phyloP scores from a whole-genome alignment of 2,113 vertebrate genomes.

The Lophochroa leadbeateri region DNA sequence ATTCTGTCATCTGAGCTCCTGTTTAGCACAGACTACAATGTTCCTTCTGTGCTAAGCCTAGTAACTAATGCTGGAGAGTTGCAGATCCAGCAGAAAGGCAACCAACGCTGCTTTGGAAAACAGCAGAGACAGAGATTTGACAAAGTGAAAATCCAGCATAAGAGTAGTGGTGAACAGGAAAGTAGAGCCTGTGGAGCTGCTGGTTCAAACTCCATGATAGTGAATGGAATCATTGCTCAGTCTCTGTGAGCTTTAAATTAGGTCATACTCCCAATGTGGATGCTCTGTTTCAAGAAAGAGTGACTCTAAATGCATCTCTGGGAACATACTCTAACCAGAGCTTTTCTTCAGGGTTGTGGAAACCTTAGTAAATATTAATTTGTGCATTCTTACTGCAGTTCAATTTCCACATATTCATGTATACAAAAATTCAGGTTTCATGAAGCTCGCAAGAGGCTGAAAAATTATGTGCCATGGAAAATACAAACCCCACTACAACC shows the following conservation, averaged over 20 bases:
- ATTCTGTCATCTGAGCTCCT: neutral
- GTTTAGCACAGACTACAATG: neutral
- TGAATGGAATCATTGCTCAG: neutral
- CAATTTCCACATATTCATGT: neutral
- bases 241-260: neutral
- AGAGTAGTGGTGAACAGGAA: neutral
- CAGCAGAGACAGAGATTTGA: neutral
- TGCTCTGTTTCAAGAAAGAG: neutral
- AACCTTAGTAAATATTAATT: neutral
- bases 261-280: neutral
- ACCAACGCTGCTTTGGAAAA: fast-evolving
- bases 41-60: neutral
- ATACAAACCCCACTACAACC: neutral
- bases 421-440: neutral
- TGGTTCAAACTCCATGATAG: neutral
- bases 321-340: neutral
- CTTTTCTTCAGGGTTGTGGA: neutral
- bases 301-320: neutral
- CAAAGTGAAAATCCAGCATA: neutral
- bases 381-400: neutral
- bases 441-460: neutral
- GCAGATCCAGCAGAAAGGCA: neutral
- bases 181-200: neutral
- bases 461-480: neutral
- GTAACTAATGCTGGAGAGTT: neutral